Conservation (phyloP, 2,888 invertebrate genomes). For the Anarsia innoxiella region DNA sequence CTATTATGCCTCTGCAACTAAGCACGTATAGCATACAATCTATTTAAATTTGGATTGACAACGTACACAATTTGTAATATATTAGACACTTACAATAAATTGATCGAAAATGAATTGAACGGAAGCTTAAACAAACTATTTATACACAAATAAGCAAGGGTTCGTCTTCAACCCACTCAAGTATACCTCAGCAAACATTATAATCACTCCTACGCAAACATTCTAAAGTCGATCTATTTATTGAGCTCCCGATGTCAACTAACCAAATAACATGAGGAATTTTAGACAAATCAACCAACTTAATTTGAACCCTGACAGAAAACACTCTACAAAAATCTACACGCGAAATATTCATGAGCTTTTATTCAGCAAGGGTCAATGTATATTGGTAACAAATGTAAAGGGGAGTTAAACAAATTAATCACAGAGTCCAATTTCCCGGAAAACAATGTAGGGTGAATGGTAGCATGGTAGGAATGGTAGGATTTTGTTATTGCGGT, state of each 20-base stretch:
- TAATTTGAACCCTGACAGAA: conserved; percentile 13
- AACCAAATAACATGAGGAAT: conserved; percentile 48
- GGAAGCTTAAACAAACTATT: too few relatives aligned
- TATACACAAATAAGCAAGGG: too few relatives aligned
- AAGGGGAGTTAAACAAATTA: conserved; percentile 34
- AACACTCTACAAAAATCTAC: background rate
- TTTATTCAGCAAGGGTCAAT: conserved; percentile 17
- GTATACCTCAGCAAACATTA: conserved; percentile 24
- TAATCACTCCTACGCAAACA: conserved; percentile 42
- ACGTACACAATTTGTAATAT: too few relatives aligned
- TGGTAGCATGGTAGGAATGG: conserved; percentile 30
- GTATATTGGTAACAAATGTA: conserved; percentile 44
- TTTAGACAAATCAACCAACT: conserved; percentile 21
- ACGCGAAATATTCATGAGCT: background rate
- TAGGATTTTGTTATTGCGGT: conserved; percentile 41
- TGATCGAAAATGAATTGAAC: too few relatives aligned
- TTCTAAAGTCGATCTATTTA: conserved; percentile 49
- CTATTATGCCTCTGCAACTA: too few relatives aligned
- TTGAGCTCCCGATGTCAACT: conserved; percentile 54
- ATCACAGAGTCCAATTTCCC: conserved; percentile 19
- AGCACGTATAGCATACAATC: too few relatives aligned
- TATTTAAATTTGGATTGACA: too few relatives aligned
- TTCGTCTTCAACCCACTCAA: background rate
- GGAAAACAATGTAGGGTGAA: conserved; percentile 24
- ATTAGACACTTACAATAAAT: too few relatives aligned